phyloP scores from a whole-genome alignment of 1,140 invertebrate species.

The Aphelenchoides avenae region DNA sequence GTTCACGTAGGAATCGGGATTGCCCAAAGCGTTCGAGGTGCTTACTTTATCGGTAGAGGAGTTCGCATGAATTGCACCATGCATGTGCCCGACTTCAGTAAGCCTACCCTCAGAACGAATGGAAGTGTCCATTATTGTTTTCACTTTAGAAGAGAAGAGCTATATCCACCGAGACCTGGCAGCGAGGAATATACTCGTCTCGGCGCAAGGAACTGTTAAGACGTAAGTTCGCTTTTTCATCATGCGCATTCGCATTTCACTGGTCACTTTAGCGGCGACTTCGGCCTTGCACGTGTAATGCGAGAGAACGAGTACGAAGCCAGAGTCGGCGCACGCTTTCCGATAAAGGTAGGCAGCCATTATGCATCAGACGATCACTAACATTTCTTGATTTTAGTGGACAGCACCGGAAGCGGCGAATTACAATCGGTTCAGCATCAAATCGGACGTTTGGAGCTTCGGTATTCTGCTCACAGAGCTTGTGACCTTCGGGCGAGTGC shows the following conservation, averaged over 20 bases:
- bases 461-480: constrained; percentile 95
- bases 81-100: no score
- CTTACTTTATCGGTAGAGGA: no score
- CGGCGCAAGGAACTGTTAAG: constrained; percentile 83
- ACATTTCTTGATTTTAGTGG: constrained; percentile 98
- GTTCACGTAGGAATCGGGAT: no score
- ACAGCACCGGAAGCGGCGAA: constrained; percentile 95
- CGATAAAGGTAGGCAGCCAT: constrained; percentile 95
- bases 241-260: no score
- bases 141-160: constrained; percentile 78
- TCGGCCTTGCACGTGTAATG: constrained; percentile 92
- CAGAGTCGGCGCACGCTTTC: constrained; percentile 85
- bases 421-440: constrained; percentile 98
- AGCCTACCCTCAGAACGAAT: no score
- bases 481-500: constrained; percentile 93
- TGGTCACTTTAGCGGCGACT: no score
- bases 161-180: constrained; percentile 95
- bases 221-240: no score
- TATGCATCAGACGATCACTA: no score
- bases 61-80: no score
- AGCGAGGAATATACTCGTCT: constrained; percentile 71
- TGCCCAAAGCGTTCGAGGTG: no score
- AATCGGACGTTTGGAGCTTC: constrained; percentile 99
- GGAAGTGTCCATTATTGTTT: no score
- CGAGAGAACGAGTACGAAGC: constrained; percentile 99